Evolutionary conservation across 2,888 invertebrate species (phyloP).

Genomic region (Myopa tessellatipennis): DNA sequence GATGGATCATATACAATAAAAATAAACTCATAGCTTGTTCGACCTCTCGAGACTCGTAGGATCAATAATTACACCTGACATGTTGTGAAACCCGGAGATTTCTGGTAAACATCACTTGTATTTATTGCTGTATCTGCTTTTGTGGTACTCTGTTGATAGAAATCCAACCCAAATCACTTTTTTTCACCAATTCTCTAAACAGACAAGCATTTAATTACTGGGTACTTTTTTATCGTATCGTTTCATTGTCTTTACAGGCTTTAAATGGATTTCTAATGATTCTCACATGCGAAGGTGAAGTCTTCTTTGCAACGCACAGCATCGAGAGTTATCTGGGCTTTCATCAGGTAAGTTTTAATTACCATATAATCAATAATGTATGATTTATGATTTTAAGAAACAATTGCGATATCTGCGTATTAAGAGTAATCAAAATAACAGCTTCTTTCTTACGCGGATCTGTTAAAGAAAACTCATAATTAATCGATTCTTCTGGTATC

Average conservation of each 20-base stretch:
- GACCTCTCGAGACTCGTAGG: no score
- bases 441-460: background rate
- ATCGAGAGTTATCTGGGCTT: slow-evolving; percentile 99
- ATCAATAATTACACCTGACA: background rate
- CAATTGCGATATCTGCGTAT: no score
- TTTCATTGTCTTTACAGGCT: slow-evolving; percentile 75
- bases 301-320: slow-evolving; percentile 99
- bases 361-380: background rate
- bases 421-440: no score
- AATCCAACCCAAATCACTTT: slow-evolving; percentile 41
- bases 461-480: background rate
- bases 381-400: no score
- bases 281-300: slow-evolving; percentile 98
- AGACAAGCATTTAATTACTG: slow-evolving; percentile 54
- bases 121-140: no score
- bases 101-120: no score
- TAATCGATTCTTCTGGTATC: no score
- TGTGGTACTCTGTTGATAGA: background rate
- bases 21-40: no score
- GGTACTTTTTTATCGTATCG: background rate
- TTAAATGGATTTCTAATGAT: slow-evolving; percentile 99
- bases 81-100: no score
- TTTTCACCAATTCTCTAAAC: slow-evolving; percentile 23
- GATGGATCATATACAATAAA: slow-evolving; percentile 54
- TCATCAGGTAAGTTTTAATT: slow-evolving; percentile 86